phyloP scores from a whole-genome alignment of 2,797 vertebrate genomes.

The Falco novaeseelandiae region DNA sequence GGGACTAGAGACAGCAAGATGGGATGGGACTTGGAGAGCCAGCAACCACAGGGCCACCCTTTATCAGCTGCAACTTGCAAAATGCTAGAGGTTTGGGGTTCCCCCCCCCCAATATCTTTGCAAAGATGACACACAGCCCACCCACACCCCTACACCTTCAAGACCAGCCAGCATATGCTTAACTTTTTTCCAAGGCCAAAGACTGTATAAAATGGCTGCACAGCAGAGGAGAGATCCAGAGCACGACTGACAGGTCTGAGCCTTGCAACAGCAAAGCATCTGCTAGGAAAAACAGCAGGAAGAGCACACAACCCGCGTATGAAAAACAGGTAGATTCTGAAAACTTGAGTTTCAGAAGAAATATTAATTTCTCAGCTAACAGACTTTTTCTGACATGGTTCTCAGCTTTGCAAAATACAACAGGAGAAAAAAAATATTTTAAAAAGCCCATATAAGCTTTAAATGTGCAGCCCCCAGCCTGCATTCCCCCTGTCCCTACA shows the following conservation, averaged over 20 bases:
- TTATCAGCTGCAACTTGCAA: not conserved
- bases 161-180: accelerated
- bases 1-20: accelerated
- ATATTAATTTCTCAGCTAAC: accelerated
- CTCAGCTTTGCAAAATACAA: not conserved
- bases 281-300: not conserved
- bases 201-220: not conserved
- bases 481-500: not conserved
- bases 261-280: not conserved
- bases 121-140: not conserved
- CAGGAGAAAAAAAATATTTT: not conserved
- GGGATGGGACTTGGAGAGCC: not conserved
- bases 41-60: not conserved
- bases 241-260: not conserved
- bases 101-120: not conserved
- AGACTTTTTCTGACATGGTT: accelerated
- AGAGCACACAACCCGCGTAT: accelerated
- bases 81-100: not conserved
- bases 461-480: not conserved
- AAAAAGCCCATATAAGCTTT: accelerated
- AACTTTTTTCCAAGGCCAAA: not conserved
- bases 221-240: not conserved
- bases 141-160: not conserved
- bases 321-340: not conserved
- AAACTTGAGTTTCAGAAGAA: not conserved